Evolutionary conservation across 1,140 invertebrate genomes (phyloP).

Genomic region (Aphelenchoides fujianensis): DNA sequence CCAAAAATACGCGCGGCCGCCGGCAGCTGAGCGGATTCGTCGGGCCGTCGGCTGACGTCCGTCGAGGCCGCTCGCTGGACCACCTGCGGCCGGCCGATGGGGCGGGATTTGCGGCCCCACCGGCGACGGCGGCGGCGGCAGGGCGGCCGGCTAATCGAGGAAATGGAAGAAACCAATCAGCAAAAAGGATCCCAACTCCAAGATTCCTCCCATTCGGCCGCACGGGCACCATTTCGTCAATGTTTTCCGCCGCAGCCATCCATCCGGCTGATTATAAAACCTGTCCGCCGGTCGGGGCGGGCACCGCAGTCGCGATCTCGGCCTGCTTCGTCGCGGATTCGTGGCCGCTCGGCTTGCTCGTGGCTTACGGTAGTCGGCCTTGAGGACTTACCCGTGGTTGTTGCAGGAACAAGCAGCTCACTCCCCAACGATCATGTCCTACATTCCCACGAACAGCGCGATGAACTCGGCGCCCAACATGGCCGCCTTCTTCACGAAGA

Average conservation of each 20-base stretch:
- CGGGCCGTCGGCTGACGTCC: background rate
- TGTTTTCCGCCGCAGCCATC: constrained; percentile 1
- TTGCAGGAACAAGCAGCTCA: no score
- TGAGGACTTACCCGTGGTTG: no score
- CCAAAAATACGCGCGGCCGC: background rate
- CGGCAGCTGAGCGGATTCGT: background rate
- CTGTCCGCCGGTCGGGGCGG: background rate
- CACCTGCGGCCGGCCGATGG: background rate
- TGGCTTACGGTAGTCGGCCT: background rate
- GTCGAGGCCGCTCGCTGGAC: background rate
- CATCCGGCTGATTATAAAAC: background rate
- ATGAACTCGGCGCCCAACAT: constrained; percentile 30
- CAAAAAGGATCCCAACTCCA: background rate
- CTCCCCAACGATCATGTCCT: no score
- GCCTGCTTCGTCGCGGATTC: background rate
- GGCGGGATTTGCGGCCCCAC: constrained; percentile 1
- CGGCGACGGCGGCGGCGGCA: no score
- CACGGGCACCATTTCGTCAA: constrained; percentile 1
- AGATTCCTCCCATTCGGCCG: background rate
- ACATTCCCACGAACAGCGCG: constrained; percentile 21
- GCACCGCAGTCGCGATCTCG: background rate
- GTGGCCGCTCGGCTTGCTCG: background rate
- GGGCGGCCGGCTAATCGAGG: background rate
- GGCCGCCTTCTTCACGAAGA: constrained; percentile 24
- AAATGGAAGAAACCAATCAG: constrained; percentile 6